These are phyloP conservation scores for Chaenodraco wilsoni DNA, from an alignment of 2,797 vertebrate genomes.

Conservation along the genomic window DNA sequence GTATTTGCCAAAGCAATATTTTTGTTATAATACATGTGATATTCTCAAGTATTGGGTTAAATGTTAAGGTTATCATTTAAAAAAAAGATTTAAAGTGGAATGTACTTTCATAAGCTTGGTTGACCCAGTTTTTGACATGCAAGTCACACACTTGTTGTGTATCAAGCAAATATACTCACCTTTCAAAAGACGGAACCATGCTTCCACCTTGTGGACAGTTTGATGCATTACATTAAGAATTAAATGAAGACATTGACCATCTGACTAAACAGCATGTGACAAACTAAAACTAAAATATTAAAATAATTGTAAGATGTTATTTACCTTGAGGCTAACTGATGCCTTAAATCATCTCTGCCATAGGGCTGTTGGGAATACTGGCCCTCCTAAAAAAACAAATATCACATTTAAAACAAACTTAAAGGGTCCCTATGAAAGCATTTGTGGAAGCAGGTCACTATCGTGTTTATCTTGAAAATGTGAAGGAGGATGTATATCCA, in stretches of 20 bases:
- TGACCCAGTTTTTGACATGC: background rate
- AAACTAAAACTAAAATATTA: background rate
- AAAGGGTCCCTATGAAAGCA: background rate
- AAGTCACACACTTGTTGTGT: background rate
- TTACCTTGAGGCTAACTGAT: slow-evolving; percentile 67
- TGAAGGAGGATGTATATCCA: background rate
- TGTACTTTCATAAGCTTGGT: background rate
- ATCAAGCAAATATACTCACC: background rate
- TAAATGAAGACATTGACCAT: background rate
- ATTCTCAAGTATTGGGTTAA: background rate
- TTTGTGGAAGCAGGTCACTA: background rate
- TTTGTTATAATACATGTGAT: background rate
- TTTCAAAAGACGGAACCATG: slow-evolving; percentile 40
- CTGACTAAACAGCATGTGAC: background rate
- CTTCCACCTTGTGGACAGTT: slow-evolving; percentile 63
- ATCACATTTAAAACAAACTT: slow-evolving; percentile 7
- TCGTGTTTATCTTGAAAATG: background rate
- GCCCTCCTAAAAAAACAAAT: slow-evolving; percentile 56
- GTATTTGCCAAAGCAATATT: background rate
- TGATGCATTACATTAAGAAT: slow-evolving; percentile 15
- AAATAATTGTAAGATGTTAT: background rate
- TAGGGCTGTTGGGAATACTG: slow-evolving; percentile 42
- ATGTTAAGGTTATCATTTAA: background rate
- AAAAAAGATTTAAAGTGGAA: background rate
- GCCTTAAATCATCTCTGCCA: slow-evolving; percentile 69